These are phyloP conservation scores for Peucedramus taeniatus DNA, from an alignment of 2,113 vertebrate species.

Conservation along the genomic window DNA sequence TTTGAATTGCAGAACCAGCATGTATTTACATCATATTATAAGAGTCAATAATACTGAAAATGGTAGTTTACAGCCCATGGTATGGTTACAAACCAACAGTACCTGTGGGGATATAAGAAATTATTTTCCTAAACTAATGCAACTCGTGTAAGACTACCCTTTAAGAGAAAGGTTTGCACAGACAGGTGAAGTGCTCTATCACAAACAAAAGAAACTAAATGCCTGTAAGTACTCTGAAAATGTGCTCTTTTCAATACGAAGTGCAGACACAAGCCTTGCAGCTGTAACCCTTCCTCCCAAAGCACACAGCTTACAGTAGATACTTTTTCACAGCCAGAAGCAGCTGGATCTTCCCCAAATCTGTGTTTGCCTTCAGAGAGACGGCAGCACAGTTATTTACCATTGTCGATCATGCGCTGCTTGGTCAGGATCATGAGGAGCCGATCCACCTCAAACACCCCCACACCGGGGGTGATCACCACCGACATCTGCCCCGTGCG, in stretches of 20 bases:
- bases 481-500: constrained; percentile 98
- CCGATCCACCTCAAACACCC: constrained; percentile 94
- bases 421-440: constrained; percentile 98
- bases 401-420: constrained; percentile 98
- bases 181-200: neutral
- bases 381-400: constrained; percentile 43
- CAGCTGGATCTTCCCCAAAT: neutral
- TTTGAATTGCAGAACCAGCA: neutral
- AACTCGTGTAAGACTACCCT: neutral
- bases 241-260: neutral
- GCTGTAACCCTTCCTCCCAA: neutral
- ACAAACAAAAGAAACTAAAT: neutral
- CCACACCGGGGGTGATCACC: constrained; percentile 95
- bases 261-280: neutral
- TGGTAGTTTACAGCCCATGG: neutral
- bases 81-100: neutral
- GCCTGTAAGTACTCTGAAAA: neutral
- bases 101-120: neutral
- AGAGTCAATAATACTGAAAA: neutral
- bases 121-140: neutral
- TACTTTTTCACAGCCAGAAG: neutral
- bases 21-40: neutral
- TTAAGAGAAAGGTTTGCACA: neutral
- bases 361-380: neutral
- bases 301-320: neutral